A percentile compares a stretch with the other conserved stretches of the same genome.
phyloP scores from a whole-genome alignment of 2,113 vertebrate genomes.

The Hemichromis elongatus region DNA sequence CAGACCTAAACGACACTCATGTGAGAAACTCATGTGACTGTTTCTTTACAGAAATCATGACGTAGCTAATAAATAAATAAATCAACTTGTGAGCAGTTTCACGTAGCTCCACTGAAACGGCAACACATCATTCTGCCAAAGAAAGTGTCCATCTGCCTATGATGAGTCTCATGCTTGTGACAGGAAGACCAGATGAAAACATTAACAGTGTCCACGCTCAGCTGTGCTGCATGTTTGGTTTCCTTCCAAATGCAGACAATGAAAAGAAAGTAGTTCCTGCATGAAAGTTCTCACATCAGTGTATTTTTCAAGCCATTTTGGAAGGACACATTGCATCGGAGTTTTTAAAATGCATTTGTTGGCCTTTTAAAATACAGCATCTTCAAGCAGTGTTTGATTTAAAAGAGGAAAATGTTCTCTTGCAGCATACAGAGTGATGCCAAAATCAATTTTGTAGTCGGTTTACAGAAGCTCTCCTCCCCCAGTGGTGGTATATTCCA shows the following conservation, averaged over 20 bases:
- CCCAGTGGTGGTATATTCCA: not conserved
- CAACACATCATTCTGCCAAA: not conserved
- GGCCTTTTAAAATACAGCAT: not conserved
- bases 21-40: not conserved
- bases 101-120: not conserved
- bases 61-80: not conserved
- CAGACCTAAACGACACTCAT: not conserved
- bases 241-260: not conserved
- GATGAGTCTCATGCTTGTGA: not conserved
- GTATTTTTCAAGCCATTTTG: not conserved
- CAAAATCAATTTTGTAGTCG: not conserved
- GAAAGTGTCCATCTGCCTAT: not conserved
- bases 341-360: rapidly evolving
- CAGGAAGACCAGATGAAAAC: not conserved
- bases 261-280: not conserved
- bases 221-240: not conserved
- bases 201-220: not conserved
- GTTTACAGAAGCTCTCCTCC: not conserved
- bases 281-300: not conserved
- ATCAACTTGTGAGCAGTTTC: not conserved
- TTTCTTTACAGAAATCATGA: not conserved
- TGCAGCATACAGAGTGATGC: not conserved
- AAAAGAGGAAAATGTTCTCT: not conserved
- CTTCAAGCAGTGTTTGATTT: not conserved
- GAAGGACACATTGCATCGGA: not conserved